Evolutionary conservation across 2,888 invertebrate genomes (phyloP), one percentile per base, ranked within the genome.

Genomic region (Cryptus armator): DNA sequence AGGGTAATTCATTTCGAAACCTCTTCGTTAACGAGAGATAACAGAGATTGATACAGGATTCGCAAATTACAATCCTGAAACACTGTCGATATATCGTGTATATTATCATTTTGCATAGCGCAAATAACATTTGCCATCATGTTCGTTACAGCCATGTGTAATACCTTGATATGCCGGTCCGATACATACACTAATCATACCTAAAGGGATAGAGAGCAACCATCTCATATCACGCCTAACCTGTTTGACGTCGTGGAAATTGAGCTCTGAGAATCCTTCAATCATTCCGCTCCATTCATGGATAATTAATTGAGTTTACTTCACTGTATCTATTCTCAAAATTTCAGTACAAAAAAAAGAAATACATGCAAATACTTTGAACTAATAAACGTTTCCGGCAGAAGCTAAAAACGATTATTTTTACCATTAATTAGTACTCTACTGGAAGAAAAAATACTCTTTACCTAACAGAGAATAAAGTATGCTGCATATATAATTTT

Each of bases 41-140:
- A 12, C 12, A 48, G 46, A 29, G 46, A 56, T 71, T 51, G 16
- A 14, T 16, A 43, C 32, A 10, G 24, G 9, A 16, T 51, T 46
- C 16, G 10, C 14, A 16, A 29, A 43, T 37, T 51, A 76, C 43
- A 43, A 64, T 7, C 37, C 14, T 48, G 70, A 14, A 24, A 72
- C 24, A 64, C 56, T 53, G 64, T 77, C 75, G 16, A 76, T 62
- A 48, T 32, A 59, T 29, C 71, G 68, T 44, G 71, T 68, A 83
- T 84, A 84, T 86, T 86, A 87, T 88, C 87, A 87, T 87, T 90
- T 90, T 90, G 88, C 56, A 12, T 62, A 84, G 87, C 56, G 84
- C 88, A 90, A 56, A 24, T 9, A 90, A 90, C 90, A 90, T 88
- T 44, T 14, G 24, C 46, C 16, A 62, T 74, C 43, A 56, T 56